Conservation (phyloP, 1,140 invertebrate genomes). For the Trichonephila clavata region DNA sequence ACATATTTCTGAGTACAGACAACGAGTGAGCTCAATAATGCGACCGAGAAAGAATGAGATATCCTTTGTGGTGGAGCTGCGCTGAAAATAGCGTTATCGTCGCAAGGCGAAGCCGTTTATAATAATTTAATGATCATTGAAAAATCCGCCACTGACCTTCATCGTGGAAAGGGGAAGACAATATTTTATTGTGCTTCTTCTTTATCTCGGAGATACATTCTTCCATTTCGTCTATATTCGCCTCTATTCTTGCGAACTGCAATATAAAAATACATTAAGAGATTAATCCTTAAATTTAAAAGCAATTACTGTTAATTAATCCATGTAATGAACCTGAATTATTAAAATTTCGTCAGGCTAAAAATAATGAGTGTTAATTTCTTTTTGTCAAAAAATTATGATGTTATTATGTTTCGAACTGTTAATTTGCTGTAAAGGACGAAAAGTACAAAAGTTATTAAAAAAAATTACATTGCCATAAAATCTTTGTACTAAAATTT, state of each 20-base stretch:
- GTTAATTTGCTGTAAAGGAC: too few species aligned
- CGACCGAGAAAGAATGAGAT: background rate
- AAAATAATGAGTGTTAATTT: too few species aligned
- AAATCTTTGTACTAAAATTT: too few species aligned
- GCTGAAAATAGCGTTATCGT: conserved; percentile 20
- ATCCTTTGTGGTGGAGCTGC: background rate
- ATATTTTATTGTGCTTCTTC: conserved; percentile 39
- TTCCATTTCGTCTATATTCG: conserved; percentile 57
- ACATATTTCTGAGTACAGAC: background rate
- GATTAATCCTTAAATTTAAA: background rate
- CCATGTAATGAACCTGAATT: too few species aligned
- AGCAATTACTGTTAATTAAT: background rate
- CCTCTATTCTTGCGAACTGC: conserved; percentile 51
- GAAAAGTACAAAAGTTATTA: too few species aligned
- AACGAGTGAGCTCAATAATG: background rate
- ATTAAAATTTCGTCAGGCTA: too few species aligned
- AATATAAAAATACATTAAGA: background rate
- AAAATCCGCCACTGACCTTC: conserved; percentile 58
- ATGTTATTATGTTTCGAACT: too few species aligned
- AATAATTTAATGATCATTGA: conserved; percentile 41
- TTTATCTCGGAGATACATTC: conserved; percentile 6
- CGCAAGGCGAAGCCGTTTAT: background rate
- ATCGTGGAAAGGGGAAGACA: conserved; percentile 63
- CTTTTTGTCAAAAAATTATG: too few species aligned
- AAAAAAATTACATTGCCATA: too few species aligned